Base-by-base conservation (phyloP, 2,888 invertebrate genomes). In the Notodromas monacha region DNA sequence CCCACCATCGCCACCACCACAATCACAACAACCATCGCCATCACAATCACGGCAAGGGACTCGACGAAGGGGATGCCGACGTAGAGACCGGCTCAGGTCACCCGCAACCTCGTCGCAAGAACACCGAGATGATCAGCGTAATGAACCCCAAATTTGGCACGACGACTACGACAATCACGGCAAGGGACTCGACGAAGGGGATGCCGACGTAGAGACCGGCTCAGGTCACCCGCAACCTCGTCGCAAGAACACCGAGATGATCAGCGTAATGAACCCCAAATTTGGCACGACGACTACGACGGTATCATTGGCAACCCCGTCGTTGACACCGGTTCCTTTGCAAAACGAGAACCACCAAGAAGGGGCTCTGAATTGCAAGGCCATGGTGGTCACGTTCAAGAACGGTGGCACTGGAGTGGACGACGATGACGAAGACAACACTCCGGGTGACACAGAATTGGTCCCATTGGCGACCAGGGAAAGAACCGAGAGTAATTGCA, bases 61-160 rank as follows among this genome's bases (percentile, higher is more conserved):
- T 12, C 11, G 10, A 6, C 11, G 21, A 30, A n/a, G n/a, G n/a
- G n/a, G n/a, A n/a, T n/a, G n/a, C n/a, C n/a, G n/a, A n/a, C n/a
- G n/a, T n/a, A n/a, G n/a, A n/a, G n/a, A n/a, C n/a, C n/a, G n/a
- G n/a, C n/a, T n/a, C n/a, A n/a, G n/a, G n/a, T n/a, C n/a, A n/a
- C n/a, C n/a, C n/a, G n/a, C n/a, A n/a, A n/a, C 30, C 32, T 30
- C 13, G 33, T 34, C 31, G 14, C 40, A 41, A 31, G 36, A 31
- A 5, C 38, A 41, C 33, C 54, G 54, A 39, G 56, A 58, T 15
- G 36, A 37, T 12, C 30, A 34, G 11, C 36, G 40, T 34, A 40
- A 34, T 11, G 38, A 41, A 33, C 33, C 34, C n/a, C n/a, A n/a
- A n/a, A n/a, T n/a, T n/a, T n/a, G n/a, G n/a, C n/a, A 37, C 15